A percentile compares a stretch with the other conserved stretches of the same genome.
phyloP scores from a whole-genome alignment of 2,888 invertebrate species.

The Hypena proboscidalis region DNA sequence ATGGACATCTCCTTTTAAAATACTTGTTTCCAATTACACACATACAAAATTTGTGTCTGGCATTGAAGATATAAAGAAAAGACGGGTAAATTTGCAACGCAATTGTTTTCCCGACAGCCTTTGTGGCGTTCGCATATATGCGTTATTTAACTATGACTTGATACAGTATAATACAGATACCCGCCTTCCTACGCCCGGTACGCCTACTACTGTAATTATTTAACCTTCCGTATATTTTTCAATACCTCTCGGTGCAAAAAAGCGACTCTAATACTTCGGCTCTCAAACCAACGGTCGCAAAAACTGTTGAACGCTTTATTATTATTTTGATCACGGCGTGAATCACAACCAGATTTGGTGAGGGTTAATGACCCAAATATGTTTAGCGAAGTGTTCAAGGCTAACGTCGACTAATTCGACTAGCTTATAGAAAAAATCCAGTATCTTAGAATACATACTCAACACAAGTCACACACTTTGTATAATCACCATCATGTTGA shows the following conservation, averaged over 20 bases:
- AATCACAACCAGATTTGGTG: constrained; percentile 83
- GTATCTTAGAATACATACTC: constrained; percentile 66
- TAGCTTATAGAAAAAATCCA: constrained; percentile 72
- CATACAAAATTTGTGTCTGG: constrained; percentile 30
- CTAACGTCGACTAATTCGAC: constrained; percentile 74
- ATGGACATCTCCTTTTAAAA: constrained; percentile 15
- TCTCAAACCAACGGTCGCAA: constrained; percentile 74
- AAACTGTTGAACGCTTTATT: constrained; percentile 81
- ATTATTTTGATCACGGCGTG: constrained; percentile 81
- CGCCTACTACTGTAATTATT: constrained; percentile 66
- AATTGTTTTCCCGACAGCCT: constrained; percentile 49
- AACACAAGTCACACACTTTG: too few species aligned
- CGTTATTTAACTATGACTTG: constrained; percentile 46
- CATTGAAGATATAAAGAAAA: constrained; percentile 50
- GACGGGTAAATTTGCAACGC: constrained; percentile 45
- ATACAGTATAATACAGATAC: constrained; percentile 38
- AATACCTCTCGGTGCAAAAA: constrained; percentile 61
- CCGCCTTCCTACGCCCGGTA: constrained; percentile 54
- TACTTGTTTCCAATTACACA: constrained; percentile 17
- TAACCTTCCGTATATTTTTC: constrained; percentile 70
- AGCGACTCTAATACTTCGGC: constrained; percentile 64
- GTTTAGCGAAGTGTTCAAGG: constrained; percentile 82
- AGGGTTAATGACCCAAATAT: constrained; percentile 84
- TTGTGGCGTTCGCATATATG: constrained; percentile 49
- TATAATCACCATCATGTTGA: constrained; percentile 40